Evolutionary conservation across 2,888 invertebrate genomes (phyloP), one percentile per base, ranked within the genome.

Genomic region (Epistrophe eligans): DNA sequence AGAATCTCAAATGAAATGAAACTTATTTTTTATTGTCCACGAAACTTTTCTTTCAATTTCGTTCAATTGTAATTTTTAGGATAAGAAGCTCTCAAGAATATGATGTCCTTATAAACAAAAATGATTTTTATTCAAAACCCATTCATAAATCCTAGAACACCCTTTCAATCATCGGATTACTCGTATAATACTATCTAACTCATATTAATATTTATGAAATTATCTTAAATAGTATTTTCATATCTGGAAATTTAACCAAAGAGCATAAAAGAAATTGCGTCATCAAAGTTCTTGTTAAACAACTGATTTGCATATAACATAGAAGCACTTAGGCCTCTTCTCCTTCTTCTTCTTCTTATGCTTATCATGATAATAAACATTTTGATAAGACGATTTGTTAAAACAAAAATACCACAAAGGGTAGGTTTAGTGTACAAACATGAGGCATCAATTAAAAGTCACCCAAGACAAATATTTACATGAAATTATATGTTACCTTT

Each of bases 371-470:
- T 28, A 55, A 55, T 28, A 70, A 70, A 50, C 70, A 28, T 52
- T 58, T 70, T 55, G 70, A 70, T 55, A 70, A 70, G 40, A 70
- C 40, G n/a, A 55, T 70, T 70, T 55, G 70, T 17, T 40, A 28
- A 40, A 70, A 40, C 55, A 55, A 70, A 55, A 70, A 70, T 40
- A 70, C 74, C 70, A 57, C 79, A 79, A 70, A 79, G 70, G 79
- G 73, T 64, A 50, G 64, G 58, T 48, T 50, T 50, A 58, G 35
- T 17, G n/a, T 60, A 52, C 72, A 80, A 84, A 80, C 80, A 77
- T 85, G 77, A 73, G 72, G 81, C 82, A 81, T 77, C 85, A 85
- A 85, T 85, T 85, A 85, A 85, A 85, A 81, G 77, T 85, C 85
- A 85, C 81, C 81, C 77, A 67, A 60, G n/a, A 77, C 55, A 85